Evolutionary conservation across 2,888 invertebrate genomes (phyloP), one percentile per base, ranked within the genome.

Genomic region (Meliscaeva auricollis): DNA sequence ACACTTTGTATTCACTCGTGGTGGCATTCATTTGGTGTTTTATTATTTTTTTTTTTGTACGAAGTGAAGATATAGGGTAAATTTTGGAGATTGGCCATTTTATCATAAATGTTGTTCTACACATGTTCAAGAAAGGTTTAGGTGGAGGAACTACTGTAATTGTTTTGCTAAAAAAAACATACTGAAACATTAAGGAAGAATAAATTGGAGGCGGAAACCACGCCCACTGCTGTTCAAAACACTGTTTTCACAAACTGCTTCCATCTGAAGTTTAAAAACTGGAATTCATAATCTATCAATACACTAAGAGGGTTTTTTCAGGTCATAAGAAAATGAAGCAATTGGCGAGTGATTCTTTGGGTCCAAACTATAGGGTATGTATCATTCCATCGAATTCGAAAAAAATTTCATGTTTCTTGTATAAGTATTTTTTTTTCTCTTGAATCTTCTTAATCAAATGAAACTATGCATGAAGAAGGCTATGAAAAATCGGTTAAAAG

Each of bases 1-100:
- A 74, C 69, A 81, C 76, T 76, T 81, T 81, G 69, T 64, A 81
- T 81, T 76, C 81, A 64, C 75, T 70, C 46, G 75, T 64, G 62
- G 75, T 76, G 75, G 75, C 75, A 76, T 32, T 70, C 70, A 64
- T 75, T 70, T 50, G 75, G 38, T 54, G 35, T 8, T 50, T 68
- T 68, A 3, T 68, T 58, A 6, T 68, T 58, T 52, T 62, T n/a
- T n/a, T n/a, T 3, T 50, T 50, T 26, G 4, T 62, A 26, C 6
- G n/a, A 35, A 15, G 2, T 0, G n/a, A n/a, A n/a, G n/a, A n/a
- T n/a, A 66, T 66, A 66, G 66, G 66, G 66, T 66, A 20, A 0
- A 22, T 66, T n/a, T 4, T 9, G 1, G 0, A 11, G 32, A 35
- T 44, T 17, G 30, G 46, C 13, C 8, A 15, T 46, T 46, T 46